These are phyloP conservation scores for Epinotia bilunana DNA, from an alignment of 2,888 invertebrate species.

Conservation along the genomic window DNA sequence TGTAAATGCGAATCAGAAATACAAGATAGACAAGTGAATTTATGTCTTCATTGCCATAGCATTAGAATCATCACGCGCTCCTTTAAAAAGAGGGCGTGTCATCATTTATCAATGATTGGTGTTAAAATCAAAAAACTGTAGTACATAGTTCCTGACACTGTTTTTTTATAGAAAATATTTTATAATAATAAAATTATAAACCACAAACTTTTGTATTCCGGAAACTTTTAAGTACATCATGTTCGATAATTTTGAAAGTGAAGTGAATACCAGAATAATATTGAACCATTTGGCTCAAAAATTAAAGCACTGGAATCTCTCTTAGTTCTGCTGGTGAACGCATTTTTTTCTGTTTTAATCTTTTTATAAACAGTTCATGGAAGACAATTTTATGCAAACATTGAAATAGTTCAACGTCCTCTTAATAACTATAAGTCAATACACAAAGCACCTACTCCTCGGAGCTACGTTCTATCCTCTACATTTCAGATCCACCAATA, in stretches of 20 bases:
- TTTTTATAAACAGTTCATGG: conserved; percentile 3
- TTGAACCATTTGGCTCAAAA: neutral
- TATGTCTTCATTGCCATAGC: neutral
- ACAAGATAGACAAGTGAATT: neutral
- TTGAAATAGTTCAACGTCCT: neutral
- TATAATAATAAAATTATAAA: neutral
- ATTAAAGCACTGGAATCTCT: too few species aligned
- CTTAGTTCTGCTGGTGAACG: too few species aligned
- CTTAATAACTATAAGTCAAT: conserved; percentile 9
- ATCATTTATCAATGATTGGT: neutral
- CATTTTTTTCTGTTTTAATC: neutral
- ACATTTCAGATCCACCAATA: conserved; percentile 38
- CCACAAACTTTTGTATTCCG: neutral
- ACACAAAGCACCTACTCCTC: conserved; percentile 4
- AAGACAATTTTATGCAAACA: conserved; percentile 22
- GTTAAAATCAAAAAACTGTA: too few species aligned
- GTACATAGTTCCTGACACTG: too few species aligned
- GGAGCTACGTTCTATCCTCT: conserved; percentile 2
- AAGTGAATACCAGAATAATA: neutral
- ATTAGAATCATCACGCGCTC: neutral
- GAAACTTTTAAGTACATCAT: neutral
- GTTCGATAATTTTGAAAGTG: neutral
- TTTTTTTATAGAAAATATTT: too few species aligned
- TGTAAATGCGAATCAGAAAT: conserved; percentile 5
- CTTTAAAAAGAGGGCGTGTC: neutral